A percentile compares a stretch with the other conserved stretches of the same genome.
Evolutionary conservation across 2,888 invertebrate genomes (phyloP).

Genomic region (Pollenia griseotomentosa): DNA sequence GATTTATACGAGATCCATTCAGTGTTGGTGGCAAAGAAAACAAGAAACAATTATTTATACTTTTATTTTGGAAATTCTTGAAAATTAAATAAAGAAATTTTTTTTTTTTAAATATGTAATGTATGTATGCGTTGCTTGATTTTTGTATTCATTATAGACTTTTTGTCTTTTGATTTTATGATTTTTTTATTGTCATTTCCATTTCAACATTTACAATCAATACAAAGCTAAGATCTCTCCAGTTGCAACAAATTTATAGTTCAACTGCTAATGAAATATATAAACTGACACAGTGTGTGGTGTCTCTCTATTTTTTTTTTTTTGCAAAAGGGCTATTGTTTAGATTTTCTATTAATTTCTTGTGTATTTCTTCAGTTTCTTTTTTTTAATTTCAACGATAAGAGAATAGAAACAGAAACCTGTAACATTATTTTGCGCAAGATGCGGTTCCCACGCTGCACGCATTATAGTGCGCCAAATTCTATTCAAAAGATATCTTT

Average conservation of each 20-base stretch:
- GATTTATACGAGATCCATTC: slow-evolving; percentile 38
- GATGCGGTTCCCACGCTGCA: slow-evolving; percentile 70
- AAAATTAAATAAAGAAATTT: neutral
- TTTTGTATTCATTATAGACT: slow-evolving; percentile 7
- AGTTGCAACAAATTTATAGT: slow-evolving; percentile 29
- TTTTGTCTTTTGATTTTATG: slow-evolving; percentile 25
- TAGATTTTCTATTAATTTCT: slow-evolving; percentile 19
- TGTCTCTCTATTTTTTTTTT: slow-evolving; percentile 23
- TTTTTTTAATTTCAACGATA: slow-evolving; percentile 22
- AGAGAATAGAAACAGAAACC: slow-evolving; percentile 54
- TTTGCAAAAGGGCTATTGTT: slow-evolving; percentile 62
- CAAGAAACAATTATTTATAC: neutral
- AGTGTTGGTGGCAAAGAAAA: slow-evolving; percentile 4
- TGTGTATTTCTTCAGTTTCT: slow-evolving; percentile 16
- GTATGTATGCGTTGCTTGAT: neutral
- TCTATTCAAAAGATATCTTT: slow-evolving; percentile 14
- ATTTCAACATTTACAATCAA: slow-evolving; percentile 11
- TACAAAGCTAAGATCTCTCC: slow-evolving; percentile 21
- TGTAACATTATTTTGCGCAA: slow-evolving; percentile 68
- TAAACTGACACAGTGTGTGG: slow-evolving; percentile 60
- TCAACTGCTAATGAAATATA: slow-evolving; percentile 49
- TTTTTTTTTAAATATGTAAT: neutral
- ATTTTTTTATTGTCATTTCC: slow-evolving; percentile 29
- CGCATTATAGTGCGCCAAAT: slow-evolving; percentile 39
- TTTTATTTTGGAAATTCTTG: slow-evolving; percentile 5